Conservation (phyloP, 2,797 vertebrate genomes). For the Petrocephalus sullivani region DNA sequence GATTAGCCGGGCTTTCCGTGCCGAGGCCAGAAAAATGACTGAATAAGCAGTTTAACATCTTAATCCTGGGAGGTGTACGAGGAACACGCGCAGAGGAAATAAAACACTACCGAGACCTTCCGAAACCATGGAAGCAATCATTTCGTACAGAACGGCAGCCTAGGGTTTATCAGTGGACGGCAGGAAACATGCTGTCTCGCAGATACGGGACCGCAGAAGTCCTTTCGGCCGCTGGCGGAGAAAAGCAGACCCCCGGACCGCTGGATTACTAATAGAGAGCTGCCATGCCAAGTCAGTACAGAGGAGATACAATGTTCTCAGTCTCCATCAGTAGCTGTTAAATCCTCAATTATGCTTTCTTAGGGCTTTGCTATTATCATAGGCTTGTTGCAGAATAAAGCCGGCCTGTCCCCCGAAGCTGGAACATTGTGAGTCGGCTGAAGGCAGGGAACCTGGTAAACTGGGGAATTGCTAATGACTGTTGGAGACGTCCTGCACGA, state of each 20-base stretch:
- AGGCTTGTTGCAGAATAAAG: conserved; percentile 27
- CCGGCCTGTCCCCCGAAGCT: not conserved
- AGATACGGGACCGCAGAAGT: conserved; percentile 18
- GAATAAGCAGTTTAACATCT: conserved; percentile 15
- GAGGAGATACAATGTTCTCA: conserved; percentile 23
- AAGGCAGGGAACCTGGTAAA: not conserved
- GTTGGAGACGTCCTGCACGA: conserved; percentile 15
- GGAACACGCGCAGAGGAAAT: not conserved
- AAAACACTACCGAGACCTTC: not conserved
- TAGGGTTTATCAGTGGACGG: conserved; percentile 24
- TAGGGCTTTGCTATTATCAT: conserved; percentile 22
- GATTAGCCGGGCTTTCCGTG: not conserved
- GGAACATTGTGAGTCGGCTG: not conserved
- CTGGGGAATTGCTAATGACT: not conserved
- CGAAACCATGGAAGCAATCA: conserved; percentile 1
- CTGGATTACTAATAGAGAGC: conserved; percentile 4
- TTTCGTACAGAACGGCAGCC: not conserved
- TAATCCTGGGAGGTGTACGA: conserved; percentile 10
- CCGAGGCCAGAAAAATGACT: conserved; percentile 9
- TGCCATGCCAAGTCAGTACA: conserved; percentile 12
- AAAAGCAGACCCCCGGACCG: conserved; percentile 6
- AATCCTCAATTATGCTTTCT: conserved; percentile 25
- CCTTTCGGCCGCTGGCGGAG: not conserved
- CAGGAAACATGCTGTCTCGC: conserved; percentile 23
- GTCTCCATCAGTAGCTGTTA: conserved; percentile 17